Evolutionary conservation across 2,797 vertebrate species (phyloP), one percentile per base, ranked within the genome.

Genomic region (Lithobates pipiens): DNA sequence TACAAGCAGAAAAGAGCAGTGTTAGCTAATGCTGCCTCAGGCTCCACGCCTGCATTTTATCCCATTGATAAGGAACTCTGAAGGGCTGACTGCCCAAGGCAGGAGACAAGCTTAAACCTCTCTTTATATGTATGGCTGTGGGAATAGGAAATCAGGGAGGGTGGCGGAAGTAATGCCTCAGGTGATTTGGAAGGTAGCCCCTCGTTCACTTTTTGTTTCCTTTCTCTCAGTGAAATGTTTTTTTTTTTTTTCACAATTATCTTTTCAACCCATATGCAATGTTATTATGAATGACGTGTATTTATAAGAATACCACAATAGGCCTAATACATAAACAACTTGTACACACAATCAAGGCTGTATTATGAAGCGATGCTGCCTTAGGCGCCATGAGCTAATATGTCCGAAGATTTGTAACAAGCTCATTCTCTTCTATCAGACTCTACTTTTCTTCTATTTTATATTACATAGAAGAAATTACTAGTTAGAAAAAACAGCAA

Each of bases 11-110:
- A 39, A 67, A 44, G 39, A 83, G 65, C 69, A 57, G 81, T 75
- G 54, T 29, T 0, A 57, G 68, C 69, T 61, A 57, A 83, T 87
- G 88, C 89, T 85, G 91, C 93, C 89, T 80, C 34, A 0, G 93
- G 92, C 91, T 86, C 36, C 77, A 86, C 88, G 90, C 87, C 88
- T 91, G 90, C 91, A 89, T 84, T 93, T 93, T 93, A 91, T 92
- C 91, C 92, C 89, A 83, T 90, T 67, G 92, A 94, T 93, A 93
- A 91, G 92, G 92, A 88, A 86, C 89, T 46, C 90, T 90, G 90
- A 87, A 89, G 89, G 7, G 83, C 91, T 91, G 85, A 10, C 0
- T 88, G 92, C 92, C 91, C 91, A 88, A 77, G 90, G 90, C 85
- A 90, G 71, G 84, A 88, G 89, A 92, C 88, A 88, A 87, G 91